Conservation (phyloP, 2,797 vertebrate species). For the Neoniphon sammara region DNA sequence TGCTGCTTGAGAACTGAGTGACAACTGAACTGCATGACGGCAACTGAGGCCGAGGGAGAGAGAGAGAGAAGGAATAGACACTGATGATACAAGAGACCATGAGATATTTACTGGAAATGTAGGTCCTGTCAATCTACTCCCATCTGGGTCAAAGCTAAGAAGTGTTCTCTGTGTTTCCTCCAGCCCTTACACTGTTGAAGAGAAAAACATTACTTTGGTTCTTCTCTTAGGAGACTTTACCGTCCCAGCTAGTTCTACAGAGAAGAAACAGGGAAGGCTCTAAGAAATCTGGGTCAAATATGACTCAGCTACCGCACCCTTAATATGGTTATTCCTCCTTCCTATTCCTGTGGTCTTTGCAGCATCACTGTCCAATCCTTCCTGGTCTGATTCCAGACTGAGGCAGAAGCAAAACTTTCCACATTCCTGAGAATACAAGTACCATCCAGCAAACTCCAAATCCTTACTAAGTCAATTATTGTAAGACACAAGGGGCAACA, state of each 20-base stretch:
- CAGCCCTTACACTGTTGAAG: not conserved
- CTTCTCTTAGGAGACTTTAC: slow-evolving; percentile 1
- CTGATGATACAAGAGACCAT: slow-evolving; percentile 57
- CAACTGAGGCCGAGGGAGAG: slow-evolving; percentile 71
- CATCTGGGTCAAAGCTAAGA: slow-evolving; percentile 18
- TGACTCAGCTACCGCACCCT: slow-evolving; percentile 39
- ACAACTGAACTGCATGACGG: slow-evolving; percentile 74
- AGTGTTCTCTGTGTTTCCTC: not conserved
- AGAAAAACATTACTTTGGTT: not conserved
- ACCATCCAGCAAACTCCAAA: slow-evolving; percentile 78
- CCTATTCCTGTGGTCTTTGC: slow-evolving; percentile 63
- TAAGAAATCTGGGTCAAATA: slow-evolving; percentile 49
- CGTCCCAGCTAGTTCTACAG: not conserved
- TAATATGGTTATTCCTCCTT: slow-evolving; percentile 3
- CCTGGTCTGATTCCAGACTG: slow-evolving; percentile 76
- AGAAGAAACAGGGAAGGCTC: slow-evolving; percentile 10
- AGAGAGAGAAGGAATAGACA: slow-evolving; percentile 68
- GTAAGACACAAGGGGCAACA: slow-evolving; percentile 79
- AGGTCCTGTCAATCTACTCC: slow-evolving; percentile 14
- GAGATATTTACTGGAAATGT: slow-evolving; percentile 22
- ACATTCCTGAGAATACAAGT: slow-evolving; percentile 84
- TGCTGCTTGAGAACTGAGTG: slow-evolving; percentile 73
- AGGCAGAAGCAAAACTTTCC: slow-evolving; percentile 79
- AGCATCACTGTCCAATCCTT: slow-evolving; percentile 71
- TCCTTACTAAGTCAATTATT: slow-evolving; percentile 79